Conservation (phyloP, 2,113 vertebrate species). For the Sylvietta virens region DNA sequence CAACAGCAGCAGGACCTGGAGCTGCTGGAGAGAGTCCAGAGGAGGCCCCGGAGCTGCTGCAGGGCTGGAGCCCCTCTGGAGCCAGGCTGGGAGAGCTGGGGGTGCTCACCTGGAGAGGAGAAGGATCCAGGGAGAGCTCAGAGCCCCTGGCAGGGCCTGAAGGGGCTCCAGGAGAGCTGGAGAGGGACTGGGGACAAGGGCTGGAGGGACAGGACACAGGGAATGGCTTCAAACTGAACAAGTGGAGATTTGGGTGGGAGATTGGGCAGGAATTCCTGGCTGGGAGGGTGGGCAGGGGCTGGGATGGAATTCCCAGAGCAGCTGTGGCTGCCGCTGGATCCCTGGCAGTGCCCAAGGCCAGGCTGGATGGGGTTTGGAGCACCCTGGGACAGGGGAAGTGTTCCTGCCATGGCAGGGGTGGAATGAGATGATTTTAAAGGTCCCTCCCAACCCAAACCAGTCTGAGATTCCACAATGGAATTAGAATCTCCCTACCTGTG, state of each 20-base stretch:
- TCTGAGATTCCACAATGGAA: not conserved
- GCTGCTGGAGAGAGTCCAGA: not conserved
- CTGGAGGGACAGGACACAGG: too few relatives aligned
- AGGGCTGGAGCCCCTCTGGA: not conserved
- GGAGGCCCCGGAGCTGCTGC: accelerated
- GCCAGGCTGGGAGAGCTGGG: not conserved
- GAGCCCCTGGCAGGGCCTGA: not conserved
- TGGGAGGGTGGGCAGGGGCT: not conserved
- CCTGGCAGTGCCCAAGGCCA: not conserved
- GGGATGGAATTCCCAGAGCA: not conserved
- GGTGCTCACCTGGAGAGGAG: not conserved
- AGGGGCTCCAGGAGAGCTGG: not conserved
- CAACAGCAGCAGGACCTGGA: not conserved
- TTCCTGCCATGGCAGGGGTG: not conserved
- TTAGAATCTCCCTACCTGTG: not conserved
- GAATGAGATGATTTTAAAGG: not conserved
- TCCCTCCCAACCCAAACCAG: not conserved
- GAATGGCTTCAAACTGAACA: too few relatives aligned
- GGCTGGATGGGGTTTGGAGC: too few relatives aligned
- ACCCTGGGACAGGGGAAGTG: not conserved
- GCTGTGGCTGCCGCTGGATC: not conserved
- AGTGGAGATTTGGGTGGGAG: too few relatives aligned
- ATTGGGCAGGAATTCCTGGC: not conserved
- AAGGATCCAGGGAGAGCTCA: not conserved
- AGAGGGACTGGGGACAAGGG: not conserved